Evolutionary conservation across 2,113 vertebrate genomes (phyloP).

Genomic region (Corythornis vintsioides): DNA sequence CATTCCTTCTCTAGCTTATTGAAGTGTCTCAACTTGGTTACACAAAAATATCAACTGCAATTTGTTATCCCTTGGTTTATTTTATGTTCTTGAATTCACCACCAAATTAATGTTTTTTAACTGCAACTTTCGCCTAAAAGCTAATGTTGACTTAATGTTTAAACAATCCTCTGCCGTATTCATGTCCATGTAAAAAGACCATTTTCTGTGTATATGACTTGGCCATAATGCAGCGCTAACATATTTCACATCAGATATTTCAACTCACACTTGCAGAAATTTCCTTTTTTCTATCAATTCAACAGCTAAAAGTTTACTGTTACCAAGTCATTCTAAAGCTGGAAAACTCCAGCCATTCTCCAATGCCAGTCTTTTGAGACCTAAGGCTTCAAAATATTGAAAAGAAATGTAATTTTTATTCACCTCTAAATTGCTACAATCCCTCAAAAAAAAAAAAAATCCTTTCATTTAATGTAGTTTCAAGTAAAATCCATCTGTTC

Average conservation of each 20-base stretch:
- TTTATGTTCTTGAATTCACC: not conserved
- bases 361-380: not conserved
- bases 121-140: not conserved
- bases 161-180: not conserved
- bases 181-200: not conserved
- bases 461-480: not conserved
- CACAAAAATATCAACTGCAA: not conserved
- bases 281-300: not conserved
- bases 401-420: not conserved
- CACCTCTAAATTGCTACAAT: not conserved
- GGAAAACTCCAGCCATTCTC: not conserved
- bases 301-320: not conserved
- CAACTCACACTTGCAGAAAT: not conserved
- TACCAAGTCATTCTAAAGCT: not conserved
- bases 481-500: not conserved
- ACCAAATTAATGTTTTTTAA: not conserved
- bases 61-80: not conserved
- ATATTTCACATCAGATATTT: not conserved
- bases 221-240: not conserved
- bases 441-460: not conserved
- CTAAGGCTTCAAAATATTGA: not conserved
- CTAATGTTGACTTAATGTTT: not conserved
- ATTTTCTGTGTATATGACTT: fast-evolving
- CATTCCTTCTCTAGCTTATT: not conserved
- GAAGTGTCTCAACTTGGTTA: not conserved